These are phyloP conservation scores for Vidua macroura DNA, from an alignment of 2,113 vertebrate genomes.

Conservation along the genomic window DNA sequence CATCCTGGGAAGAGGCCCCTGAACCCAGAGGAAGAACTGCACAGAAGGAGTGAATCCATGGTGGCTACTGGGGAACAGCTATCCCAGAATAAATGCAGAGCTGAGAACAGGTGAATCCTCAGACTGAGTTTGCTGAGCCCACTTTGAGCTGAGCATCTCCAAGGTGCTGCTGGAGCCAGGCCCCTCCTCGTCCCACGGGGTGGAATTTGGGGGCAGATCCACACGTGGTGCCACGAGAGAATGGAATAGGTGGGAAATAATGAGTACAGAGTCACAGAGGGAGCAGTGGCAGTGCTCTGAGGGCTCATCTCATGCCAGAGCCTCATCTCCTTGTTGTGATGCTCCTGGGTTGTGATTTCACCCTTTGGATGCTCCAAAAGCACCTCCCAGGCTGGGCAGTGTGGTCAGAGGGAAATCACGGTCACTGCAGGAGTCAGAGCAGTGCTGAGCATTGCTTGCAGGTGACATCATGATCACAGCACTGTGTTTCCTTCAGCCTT, in stretches of 20 bases:
- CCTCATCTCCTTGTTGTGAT: background rate
- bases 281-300: accelerated
- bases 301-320: background rate
- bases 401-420: background rate
- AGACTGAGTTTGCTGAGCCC: background rate
- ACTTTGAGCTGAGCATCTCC: background rate
- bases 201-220: background rate
- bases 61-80: background rate
- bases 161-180: background rate
- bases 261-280: accelerated
- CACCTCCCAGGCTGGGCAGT: background rate
- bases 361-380: background rate
- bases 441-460: background rate
- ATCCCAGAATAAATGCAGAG: background rate
- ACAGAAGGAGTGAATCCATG: background rate
- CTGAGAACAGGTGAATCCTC: background rate
- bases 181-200: background rate
- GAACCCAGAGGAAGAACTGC: background rate
- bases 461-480: background rate
- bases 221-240: background rate
- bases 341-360: background rate
- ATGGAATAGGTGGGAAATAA: too few relatives aligned
- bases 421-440: background rate
- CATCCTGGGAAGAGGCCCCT: background rate
- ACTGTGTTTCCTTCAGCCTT: background rate